Conservation (phyloP, 2,113 vertebrate genomes). For the Tursiops truncatus region DNA sequence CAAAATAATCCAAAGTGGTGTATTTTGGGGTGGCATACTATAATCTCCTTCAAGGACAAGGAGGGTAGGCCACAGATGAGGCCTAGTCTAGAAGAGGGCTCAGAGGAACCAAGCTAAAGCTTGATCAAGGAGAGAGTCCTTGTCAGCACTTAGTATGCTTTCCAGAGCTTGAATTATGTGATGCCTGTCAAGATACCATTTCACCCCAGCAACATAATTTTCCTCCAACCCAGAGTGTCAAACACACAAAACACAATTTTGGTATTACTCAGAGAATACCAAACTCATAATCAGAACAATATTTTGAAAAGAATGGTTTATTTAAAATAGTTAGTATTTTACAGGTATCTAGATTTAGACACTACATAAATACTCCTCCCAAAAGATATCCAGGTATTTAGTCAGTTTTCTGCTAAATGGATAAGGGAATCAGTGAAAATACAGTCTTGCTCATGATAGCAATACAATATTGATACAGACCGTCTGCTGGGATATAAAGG, state of each 20-base stretch:
- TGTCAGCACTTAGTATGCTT: not conserved
- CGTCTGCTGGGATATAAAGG: not conserved
- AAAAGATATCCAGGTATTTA: not conserved
- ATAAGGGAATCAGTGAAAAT: not conserved
- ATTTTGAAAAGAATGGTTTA: not conserved
- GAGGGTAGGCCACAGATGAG: not conserved
- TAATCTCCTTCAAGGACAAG: not conserved
- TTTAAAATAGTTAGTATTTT: constrained; percentile 43
- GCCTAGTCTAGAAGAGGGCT: not conserved
- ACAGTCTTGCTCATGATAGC: not conserved
- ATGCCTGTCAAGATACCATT: not conserved
- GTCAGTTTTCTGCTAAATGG: constrained; percentile 2
- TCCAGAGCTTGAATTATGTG: not conserved
- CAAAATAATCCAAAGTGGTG: not conserved
- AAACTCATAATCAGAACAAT: not conserved
- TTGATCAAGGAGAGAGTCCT: not conserved
- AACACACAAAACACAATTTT: not conserved
- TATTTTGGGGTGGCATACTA: not conserved
- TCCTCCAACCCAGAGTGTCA: not conserved
- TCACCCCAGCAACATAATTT: not conserved
- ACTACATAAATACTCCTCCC: not conserved
- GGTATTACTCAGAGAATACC: not conserved
- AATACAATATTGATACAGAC: not conserved
- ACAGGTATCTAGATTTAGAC: not conserved
- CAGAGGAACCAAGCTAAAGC: not conserved